Evolutionary conservation across 1,140 invertebrate species (phyloP).

Genomic region (Drosophila tristis): DNA sequence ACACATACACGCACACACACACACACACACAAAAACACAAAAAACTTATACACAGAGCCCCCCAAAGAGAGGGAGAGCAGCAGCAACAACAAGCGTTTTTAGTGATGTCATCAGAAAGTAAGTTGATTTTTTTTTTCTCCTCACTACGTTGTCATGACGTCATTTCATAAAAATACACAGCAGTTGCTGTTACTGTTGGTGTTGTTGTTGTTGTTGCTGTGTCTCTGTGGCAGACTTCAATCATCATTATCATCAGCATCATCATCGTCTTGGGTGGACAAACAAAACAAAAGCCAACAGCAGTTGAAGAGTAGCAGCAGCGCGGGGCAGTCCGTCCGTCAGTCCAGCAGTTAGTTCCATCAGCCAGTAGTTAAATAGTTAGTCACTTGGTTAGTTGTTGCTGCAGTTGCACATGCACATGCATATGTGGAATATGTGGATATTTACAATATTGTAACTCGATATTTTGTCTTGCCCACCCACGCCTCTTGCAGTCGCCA

Average conservation of each 20-base stretch:
- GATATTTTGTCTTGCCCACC: not conserved
- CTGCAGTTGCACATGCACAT: no score
- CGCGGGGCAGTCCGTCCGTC: not conserved
- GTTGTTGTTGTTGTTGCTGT: slow-evolving; percentile 22
- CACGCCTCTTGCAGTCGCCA: slow-evolving; percentile 26
- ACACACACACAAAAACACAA: slow-evolving; percentile 5
- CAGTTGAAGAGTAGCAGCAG: slow-evolving; percentile 17
- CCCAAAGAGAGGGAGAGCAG: slow-evolving; percentile 47
- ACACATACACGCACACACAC: slow-evolving; percentile 38
- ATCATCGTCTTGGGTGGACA: slow-evolving; percentile 29
- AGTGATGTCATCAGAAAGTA: slow-evolving; percentile 83
- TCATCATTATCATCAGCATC: slow-evolving; percentile 49
- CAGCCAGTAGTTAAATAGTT: no score
- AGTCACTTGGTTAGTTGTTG: no score
- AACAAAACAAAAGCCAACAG: slow-evolving; percentile 37
- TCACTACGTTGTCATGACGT: slow-evolving; percentile 72
- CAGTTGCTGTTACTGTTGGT: slow-evolving; percentile 14
- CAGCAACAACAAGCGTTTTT: slow-evolving; percentile 75
- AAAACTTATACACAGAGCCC: slow-evolving; percentile 31
- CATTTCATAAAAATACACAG: slow-evolving; percentile 80
- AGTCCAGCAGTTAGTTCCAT: no score
- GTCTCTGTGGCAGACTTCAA: slow-evolving; percentile 28
- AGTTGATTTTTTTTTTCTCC: slow-evolving; percentile 61
- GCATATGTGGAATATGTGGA: not conserved
- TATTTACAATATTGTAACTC: not conserved